A percentile compares a stretch with the other conserved stretches of the same genome.
Conservation (phyloP, 2,113 vertebrate species). For the Aplodontia rufa region DNA sequence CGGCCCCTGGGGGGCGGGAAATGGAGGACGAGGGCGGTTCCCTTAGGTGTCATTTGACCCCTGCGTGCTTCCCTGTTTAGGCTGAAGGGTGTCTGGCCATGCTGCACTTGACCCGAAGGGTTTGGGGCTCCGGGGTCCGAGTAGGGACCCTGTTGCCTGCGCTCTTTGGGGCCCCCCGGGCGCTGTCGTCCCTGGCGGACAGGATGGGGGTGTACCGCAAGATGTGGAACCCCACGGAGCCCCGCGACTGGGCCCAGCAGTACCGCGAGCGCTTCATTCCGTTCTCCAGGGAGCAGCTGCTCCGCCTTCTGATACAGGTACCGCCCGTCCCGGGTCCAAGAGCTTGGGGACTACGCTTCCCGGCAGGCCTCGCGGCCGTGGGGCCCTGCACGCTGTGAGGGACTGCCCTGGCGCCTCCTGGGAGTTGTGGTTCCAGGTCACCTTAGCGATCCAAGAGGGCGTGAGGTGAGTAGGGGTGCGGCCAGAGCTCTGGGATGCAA, state of each 20-base stretch:
- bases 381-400: not conserved
- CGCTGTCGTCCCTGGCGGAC: conserved; percentile 73
- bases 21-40: not conserved
- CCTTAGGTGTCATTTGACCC: not conserved
- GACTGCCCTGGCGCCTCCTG: not conserved
- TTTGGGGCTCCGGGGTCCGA: conserved; percentile 60
- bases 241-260: conserved; percentile 80
- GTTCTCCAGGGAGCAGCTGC: conserved; percentile 81
- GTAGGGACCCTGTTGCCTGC: conserved; percentile 47
- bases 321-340: not conserved
- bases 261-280: conserved; percentile 83
- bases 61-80: conserved; percentile 46
- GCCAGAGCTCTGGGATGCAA: not conserved
- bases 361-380: conserved; percentile 19
- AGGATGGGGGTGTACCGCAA: conserved; percentile 82
- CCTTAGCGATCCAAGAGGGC: not conserved
- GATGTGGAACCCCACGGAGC: conserved; percentile 82
- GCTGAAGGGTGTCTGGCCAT: conserved; percentile 68
- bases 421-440: conserved; percentile 52
- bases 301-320: conserved; percentile 81
- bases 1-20: not conserved
- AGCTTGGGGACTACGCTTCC: conserved; percentile 58
- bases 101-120: conserved; percentile 67
- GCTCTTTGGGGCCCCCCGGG: conserved; percentile 62
- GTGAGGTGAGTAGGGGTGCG: not conserved